These are phyloP conservation scores for Pitangus sulphuratus DNA, from an alignment of 2,797 vertebrate genomes.

Conservation along the genomic window DNA sequence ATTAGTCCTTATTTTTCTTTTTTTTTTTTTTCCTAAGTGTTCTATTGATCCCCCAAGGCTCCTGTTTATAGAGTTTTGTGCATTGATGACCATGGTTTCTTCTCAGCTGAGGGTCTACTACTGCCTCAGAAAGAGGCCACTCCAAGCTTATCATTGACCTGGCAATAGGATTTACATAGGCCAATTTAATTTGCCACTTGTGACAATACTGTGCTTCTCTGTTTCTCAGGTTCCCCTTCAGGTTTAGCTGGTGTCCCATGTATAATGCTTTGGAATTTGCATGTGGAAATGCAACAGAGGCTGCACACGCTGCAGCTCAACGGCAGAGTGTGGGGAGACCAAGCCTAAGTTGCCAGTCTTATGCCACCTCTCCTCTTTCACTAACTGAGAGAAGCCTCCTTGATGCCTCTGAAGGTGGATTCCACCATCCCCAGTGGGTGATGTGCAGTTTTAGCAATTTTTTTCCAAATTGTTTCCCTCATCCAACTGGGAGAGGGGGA, in stretches of 20 bases:
- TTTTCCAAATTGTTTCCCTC: neutral
- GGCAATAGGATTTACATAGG: neutral
- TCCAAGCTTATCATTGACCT: neutral
- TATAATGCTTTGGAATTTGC: neutral
- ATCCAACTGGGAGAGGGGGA: neutral
- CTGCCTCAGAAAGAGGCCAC: neutral
- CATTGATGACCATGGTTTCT: neutral
- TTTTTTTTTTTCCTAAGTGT: neutral
- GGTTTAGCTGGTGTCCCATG: accelerated
- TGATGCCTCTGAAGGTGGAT: neutral
- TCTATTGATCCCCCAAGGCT: neutral
- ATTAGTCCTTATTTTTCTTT: neutral
- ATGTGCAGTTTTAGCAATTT: neutral
- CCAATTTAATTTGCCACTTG: neutral
- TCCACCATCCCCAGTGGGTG: neutral
- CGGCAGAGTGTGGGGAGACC: neutral
- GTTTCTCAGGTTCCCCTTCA: neutral
- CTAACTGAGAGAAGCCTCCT: neutral
- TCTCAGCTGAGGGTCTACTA: neutral
- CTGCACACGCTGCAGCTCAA: neutral
- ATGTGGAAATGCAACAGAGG: neutral
- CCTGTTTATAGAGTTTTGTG: neutral
- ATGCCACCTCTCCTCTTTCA: neutral
- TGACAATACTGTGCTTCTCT: neutral
- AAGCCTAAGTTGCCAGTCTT: neutral